Percentiles rank a stretch among this genome's conserved stretches.
phyloP scores from a whole-genome alignment of 2,888 invertebrate genomes.

The Pterostichus madidus region DNA sequence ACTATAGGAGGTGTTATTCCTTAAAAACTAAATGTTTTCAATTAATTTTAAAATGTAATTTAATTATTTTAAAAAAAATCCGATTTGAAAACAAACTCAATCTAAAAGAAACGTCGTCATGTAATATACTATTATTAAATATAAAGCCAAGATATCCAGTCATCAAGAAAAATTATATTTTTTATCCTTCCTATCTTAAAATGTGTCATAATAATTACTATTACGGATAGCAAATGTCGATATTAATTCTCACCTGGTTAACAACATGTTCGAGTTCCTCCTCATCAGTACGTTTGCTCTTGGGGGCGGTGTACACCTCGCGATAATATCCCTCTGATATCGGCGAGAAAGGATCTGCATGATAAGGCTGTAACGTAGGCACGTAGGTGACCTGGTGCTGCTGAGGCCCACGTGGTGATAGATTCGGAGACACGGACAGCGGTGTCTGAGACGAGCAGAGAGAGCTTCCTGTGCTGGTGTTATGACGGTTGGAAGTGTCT shows the following conservation, averaged over 20 bases:
- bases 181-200: no score
- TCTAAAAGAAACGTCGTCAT: no score
- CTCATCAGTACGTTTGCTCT: conserved; percentile 67
- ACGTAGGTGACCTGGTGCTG: conserved; percentile 72
- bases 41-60: no score
- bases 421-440: conserved; percentile 76
- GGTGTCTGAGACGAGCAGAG: conserved; percentile 77
- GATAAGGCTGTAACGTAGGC: conserved; percentile 75
- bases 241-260: conserved; percentile 78
- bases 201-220: no score
- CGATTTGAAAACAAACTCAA: no score
- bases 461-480: conserved; percentile 78
- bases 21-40: no score
- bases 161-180: no score
- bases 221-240: no score
- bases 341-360: conserved; percentile 76
- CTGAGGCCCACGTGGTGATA: conserved; percentile 75
- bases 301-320: conserved; percentile 71
- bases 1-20: no score
- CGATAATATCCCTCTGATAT: conserved; percentile 77
- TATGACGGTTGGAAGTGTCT: conserved; percentile 71
- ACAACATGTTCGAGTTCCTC: conserved; percentile 78
- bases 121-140: no score
- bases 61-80: no score
- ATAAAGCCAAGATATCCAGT: no score